Evolutionary conservation across 1,140 invertebrate genomes (phyloP).

Genomic region (Aphidius gifuensis): DNA sequence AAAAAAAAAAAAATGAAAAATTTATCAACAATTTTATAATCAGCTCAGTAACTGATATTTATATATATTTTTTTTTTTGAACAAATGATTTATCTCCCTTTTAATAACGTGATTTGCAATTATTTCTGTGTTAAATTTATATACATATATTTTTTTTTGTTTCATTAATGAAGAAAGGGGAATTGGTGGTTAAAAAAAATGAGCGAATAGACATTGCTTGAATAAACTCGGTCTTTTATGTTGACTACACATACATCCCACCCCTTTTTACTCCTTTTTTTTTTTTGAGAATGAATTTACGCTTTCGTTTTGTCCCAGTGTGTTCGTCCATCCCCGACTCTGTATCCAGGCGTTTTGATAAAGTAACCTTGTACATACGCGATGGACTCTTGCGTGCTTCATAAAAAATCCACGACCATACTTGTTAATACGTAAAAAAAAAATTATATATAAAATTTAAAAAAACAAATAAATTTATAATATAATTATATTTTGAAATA

Average conservation of each 20-base stretch:
- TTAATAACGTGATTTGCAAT: neutral
- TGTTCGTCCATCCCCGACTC: slow-evolving; percentile 2
- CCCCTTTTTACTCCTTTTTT: neutral
- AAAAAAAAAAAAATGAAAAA: too few relatives aligned
- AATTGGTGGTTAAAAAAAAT: neutral
- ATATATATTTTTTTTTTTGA: neutral
- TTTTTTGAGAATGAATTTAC: neutral
- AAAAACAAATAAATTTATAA: slow-evolving; percentile 34
- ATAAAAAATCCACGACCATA: slow-evolving; percentile 50
- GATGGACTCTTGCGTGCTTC: slow-evolving; percentile 33
- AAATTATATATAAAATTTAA: neutral
- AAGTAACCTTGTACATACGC: slow-evolving; percentile 36
- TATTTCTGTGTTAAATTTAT: neutral
- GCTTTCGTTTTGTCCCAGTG: slow-evolving; percentile 3
- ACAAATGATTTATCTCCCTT: neutral
- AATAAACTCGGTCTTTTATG: neutral
- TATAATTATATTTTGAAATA: neutral
- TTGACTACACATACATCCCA: slow-evolving; percentile 12
- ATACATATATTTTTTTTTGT: neutral
- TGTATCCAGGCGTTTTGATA: slow-evolving; percentile 22
- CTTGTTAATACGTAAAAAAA: slow-evolving; percentile 11
- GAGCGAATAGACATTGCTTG: too few relatives aligned
- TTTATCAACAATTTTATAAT: too few relatives aligned
- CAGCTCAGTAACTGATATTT: too few relatives aligned
- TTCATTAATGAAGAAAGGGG: neutral